Evolutionary conservation across 2,888 invertebrate genomes (phyloP), one percentile per base, ranked within the genome.

Genomic region (Sinhomidia bicolor): DNA sequence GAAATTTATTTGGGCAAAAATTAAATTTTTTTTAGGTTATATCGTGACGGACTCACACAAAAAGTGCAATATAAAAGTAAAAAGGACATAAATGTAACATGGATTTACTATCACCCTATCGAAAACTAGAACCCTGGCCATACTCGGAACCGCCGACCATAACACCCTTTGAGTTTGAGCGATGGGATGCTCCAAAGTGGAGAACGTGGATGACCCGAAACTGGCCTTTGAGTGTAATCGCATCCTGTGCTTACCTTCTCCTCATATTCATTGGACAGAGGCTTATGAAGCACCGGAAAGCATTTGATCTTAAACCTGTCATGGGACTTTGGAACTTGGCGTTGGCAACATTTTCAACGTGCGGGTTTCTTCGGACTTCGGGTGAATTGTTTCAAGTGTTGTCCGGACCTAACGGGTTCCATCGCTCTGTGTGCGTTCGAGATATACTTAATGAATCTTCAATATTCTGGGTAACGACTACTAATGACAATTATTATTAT

Each of bases 351-450:
- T 90, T 89, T 51, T 90, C 90, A 1, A 79, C 79, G 5, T 80
- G 76, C 36, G 90, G 90, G 12, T 89, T 90, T 87, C 17, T 84
- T 1, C 85, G 90, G 2, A 88, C 88, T 7, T 32, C 85, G 23
- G 85, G 85, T 3, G 90, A 90, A 32, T 36, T 90, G 7, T 88
- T 76, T 32, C 85, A 90, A 71, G 90, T 90, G 0, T 20, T 90
- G 17, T 57, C 78, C 7, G 88, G 88, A 4, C 85, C 81, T 7
- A 65, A 85, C 26, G 90, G 90, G 4, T 51, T 90, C 44, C 85
- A 90, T 47, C 88, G 88, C 14, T 88, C 88, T 23, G 81, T 90
- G 17, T 90, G 90, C 68, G 83, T 90, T 32, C 65, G 90, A 20
- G 88, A 88, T 65, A 81, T 41, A 47, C 44, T 86, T 0, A 76